Conservation (phyloP, 2,888 invertebrate species). For the Cotesia congregata region DNA sequence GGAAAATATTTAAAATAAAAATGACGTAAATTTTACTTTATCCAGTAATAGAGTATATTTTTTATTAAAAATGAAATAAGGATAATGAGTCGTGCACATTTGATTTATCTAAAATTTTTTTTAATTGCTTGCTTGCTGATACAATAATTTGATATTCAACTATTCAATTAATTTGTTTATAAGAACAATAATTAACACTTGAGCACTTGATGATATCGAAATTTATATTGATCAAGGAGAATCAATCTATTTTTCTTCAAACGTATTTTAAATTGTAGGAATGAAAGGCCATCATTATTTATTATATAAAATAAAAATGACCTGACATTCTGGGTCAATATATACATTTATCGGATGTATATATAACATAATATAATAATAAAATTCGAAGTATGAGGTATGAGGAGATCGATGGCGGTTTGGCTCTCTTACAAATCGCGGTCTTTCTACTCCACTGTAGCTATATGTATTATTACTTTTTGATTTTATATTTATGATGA, state of each 20-base stretch:
- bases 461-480: constrained; percentile 3
- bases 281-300: background rate
- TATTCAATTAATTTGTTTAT: background rate
- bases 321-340: background rate
- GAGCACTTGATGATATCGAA: background rate
- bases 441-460: constrained; percentile 13
- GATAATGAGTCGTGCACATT: no score
- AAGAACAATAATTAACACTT: background rate
- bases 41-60: no score
- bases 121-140: no score
- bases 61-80: no score
- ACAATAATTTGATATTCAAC: no score
- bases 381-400: background rate
- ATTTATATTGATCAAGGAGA: background rate
- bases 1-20: no score
- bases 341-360: background rate
- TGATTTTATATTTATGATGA: constrained; percentile 13
- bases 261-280: background rate
- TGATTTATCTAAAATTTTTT: no score
- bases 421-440: constrained; percentile 43
- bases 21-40: no score
- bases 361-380: constrained; percentile 3
- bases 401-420: constrained; percentile 45
- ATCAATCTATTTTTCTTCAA: background rate
- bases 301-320: background rate